Conservation (phyloP, 2,888 invertebrate species). For the Ceramica pisi region DNA sequence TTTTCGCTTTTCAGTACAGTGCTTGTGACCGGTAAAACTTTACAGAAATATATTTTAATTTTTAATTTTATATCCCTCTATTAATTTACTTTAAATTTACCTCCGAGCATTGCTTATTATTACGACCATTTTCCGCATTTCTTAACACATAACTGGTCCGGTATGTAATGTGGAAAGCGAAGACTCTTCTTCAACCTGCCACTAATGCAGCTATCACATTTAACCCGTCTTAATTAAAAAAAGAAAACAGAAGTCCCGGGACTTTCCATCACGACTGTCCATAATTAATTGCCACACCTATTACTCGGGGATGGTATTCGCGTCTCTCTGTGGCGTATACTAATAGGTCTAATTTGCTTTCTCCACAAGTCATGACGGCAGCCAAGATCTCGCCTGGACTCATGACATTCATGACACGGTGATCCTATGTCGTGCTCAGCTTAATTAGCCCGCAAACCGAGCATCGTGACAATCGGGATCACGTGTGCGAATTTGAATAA, state of each 20-base stretch:
- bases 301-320: slow-evolving; percentile 67
- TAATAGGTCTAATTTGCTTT: slow-evolving; percentile 85
- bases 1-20: too few relatives aligned
- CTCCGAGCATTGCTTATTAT: too few relatives aligned
- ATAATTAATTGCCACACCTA: slow-evolving; percentile 75
- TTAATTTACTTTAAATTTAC: too few relatives aligned
- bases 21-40: too few relatives aligned
- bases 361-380: slow-evolving; percentile 72
- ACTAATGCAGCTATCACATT: slow-evolving; percentile 11
- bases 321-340: slow-evolving; percentile 78
- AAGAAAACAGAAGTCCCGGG: slow-evolving; percentile 37
- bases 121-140: neutral
- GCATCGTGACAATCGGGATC: slow-evolving; percentile 65
- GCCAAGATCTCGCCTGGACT: slow-evolving; percentile 73
- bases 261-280: slow-evolving; percentile 60
- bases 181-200: slow-evolving; percentile 2
- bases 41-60: too few relatives aligned
- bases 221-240: slow-evolving; percentile 35
- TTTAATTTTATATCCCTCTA: too few relatives aligned
- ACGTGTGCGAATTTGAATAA: slow-evolving; percentile 73
- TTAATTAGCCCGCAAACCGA: slow-evolving; percentile 79
- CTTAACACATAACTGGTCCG: too few relatives aligned
- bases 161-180: neutral
- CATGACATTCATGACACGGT: slow-evolving; percentile 71
- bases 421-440: slow-evolving; percentile 80